Conservation (phyloP, 2,888 invertebrate species). For the Leptinotarsa rubiginosa region DNA sequence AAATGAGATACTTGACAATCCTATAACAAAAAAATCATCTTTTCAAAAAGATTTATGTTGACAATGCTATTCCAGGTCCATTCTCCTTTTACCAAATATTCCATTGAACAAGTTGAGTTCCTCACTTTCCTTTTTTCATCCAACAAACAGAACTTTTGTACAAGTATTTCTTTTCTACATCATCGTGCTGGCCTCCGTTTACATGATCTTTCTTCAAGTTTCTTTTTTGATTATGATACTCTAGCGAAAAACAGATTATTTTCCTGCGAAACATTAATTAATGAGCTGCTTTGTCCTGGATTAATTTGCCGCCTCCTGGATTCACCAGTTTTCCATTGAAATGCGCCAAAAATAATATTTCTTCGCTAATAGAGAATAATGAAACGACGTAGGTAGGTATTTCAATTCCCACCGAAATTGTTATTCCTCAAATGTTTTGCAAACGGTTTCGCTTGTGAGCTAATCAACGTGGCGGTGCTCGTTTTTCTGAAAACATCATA, state of each 20-base stretch:
- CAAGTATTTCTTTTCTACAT: neutral
- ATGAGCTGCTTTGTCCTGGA: neutral
- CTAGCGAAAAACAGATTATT: neutral
- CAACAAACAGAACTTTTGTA: too few species aligned
- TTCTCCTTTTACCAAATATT: too few species aligned
- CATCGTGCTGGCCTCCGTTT: neutral
- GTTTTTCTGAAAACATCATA: slow-evolving; percentile 14
- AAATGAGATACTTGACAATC: too few species aligned
- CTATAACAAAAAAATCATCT: too few species aligned
- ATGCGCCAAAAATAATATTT: neutral
- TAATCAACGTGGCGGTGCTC: slow-evolving; percentile 14
- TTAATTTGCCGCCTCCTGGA: neutral
- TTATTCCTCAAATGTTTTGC: slow-evolving; percentile 11
- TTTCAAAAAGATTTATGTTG: too few species aligned
- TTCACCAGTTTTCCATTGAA: slow-evolving; percentile 1
- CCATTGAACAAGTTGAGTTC: too few species aligned
- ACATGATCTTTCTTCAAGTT: too few species aligned
- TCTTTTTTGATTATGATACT: neutral
- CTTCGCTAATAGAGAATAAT: slow-evolving; percentile 6
- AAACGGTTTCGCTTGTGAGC: slow-evolving; percentile 2
- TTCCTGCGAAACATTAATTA: neutral
- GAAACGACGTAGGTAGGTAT: slow-evolving; percentile 1
- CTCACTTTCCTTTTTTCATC: too few species aligned
- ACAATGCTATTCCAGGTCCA: too few species aligned
- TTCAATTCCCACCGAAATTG: slow-evolving; percentile 5